A percentile compares a stretch with the other conserved stretches of the same genome.
Conservation (phyloP, 1,140 invertebrate species). For the Octopus bimaculoides region DNA sequence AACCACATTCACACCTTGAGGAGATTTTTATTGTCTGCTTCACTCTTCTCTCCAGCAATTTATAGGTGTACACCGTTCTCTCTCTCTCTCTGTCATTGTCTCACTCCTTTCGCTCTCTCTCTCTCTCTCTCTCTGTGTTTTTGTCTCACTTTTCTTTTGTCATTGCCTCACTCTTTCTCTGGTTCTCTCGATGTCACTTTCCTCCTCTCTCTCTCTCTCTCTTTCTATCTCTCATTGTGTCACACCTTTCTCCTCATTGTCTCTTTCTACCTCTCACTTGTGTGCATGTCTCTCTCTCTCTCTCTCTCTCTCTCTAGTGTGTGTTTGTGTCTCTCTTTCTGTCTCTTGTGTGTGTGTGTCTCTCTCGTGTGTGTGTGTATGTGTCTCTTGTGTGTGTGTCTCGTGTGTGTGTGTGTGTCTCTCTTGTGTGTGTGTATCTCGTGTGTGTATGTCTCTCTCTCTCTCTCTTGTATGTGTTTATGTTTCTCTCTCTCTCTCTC, state of each 20-base stretch:
- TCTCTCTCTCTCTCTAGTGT: not conserved
- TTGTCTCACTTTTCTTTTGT: not conserved
- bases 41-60: no score
- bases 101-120: not conserved
- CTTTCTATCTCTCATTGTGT: not conserved
- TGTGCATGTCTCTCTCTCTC: not conserved
- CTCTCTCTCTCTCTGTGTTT: not conserved
- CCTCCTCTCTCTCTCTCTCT: not conserved
- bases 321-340: not conserved
- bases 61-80: not conserved
- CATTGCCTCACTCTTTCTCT: not conserved
- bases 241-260: not conserved
- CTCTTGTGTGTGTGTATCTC: not conserved
- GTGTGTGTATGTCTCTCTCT: not conserved
- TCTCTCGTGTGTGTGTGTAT: not conserved
- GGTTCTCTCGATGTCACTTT: not conserved
- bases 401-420: not conserved
- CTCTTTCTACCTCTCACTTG: not conserved
- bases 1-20: no score
- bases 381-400: not conserved
- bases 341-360: not conserved
- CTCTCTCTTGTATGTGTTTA: not conserved
- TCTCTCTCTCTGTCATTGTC: constrained; percentile 1
- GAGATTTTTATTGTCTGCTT: no score
- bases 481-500: not conserved